These are phyloP conservation scores for Papilio aristodemus DNA, from an alignment of 1,140 invertebrate species.

Conservation along the genomic window DNA sequence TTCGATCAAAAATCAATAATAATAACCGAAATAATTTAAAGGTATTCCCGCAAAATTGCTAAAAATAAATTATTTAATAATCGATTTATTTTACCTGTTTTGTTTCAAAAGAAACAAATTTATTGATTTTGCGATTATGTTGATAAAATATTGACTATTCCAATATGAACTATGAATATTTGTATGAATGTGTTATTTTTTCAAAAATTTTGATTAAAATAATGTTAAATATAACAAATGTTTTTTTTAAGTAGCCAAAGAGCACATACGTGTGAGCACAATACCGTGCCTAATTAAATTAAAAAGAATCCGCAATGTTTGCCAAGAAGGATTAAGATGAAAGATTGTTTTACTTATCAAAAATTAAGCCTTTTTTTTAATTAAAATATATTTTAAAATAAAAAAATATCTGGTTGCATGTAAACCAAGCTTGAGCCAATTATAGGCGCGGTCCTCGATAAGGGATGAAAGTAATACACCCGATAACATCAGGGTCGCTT, in stretches of 20 bases:
- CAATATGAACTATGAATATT: background rate
- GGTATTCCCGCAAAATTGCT: background rate
- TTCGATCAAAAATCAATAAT: too few species aligned
- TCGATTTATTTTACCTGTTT: background rate
- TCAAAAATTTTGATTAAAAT: too few species aligned
- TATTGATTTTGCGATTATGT: background rate
- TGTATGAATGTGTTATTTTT: too few species aligned
- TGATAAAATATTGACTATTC: background rate
- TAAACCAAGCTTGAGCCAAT: conserved; percentile 58
- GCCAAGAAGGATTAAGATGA: too few species aligned
- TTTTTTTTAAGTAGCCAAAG: too few species aligned
- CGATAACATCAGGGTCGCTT: conserved; percentile 70
- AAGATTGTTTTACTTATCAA: too few species aligned
- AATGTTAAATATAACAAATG: too few species aligned
- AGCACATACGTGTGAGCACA: too few species aligned
- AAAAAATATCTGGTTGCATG: conserved; percentile 39
- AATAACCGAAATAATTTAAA: too few species aligned
- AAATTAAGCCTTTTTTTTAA: too few species aligned
- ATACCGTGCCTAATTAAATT: too few species aligned
- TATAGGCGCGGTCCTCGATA: conserved; percentile 67
- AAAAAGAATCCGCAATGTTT: too few species aligned
- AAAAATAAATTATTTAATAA: background rate
- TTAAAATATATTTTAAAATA: background rate
- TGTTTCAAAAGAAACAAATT: background rate
- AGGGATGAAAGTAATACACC: conserved; percentile 76